phyloP scores from a whole-genome alignment of 2,797 vertebrate species.

The Chrosomus eos region DNA sequence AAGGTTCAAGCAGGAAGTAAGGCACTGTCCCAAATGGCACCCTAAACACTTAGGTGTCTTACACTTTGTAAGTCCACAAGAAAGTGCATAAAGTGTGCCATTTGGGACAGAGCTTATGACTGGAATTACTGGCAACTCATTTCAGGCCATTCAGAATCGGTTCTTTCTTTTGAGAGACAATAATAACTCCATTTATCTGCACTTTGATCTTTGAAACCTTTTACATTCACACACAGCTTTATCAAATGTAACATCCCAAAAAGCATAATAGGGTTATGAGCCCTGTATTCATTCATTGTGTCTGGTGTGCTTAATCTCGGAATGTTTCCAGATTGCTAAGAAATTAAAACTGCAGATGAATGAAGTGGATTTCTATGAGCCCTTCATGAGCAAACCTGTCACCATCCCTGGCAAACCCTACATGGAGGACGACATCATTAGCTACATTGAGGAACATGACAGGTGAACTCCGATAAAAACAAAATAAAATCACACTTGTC shows the following conservation, averaged over 20 bases:
- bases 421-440: slow-evolving; percentile 85
- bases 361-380: slow-evolving; percentile 90
- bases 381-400: slow-evolving; percentile 86
- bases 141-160: neutral
- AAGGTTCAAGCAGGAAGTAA: neutral
- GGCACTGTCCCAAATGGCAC: neutral
- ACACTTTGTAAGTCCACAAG: neutral
- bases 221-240: neutral
- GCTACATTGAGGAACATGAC: slow-evolving; percentile 85
- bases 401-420: slow-evolving; percentile 90
- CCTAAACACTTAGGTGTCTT: neutral
- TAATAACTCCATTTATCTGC: neutral
- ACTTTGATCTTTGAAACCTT: neutral
- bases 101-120: neutral
- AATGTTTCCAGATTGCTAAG: slow-evolving; percentile 82
- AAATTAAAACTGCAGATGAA: slow-evolving; percentile 88
- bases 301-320: neutral
- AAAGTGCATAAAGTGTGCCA: neutral
- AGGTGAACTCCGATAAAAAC: slow-evolving; percentile 72
- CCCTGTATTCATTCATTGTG: neutral
- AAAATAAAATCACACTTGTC: neutral
- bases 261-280: neutral
- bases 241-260: neutral
- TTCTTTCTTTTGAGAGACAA: neutral
- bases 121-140: neutral